Evolutionary conservation across 2,888 invertebrate species (phyloP).

Genomic region (Pandemis corylana): DNA sequence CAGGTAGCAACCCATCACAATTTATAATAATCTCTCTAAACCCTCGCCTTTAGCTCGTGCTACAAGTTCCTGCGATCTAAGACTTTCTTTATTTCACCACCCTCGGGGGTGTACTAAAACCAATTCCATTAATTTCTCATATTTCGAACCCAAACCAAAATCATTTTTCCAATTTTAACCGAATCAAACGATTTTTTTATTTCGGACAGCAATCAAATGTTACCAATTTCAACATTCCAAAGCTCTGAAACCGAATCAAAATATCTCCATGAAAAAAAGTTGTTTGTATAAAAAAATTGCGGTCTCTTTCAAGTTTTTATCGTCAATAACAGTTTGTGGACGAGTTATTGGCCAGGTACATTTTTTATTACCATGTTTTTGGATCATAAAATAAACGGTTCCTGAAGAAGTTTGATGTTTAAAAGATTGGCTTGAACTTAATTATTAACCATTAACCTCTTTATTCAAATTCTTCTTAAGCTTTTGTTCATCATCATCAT

Average conservation of each 20-base stretch:
- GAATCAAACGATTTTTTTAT: background rate
- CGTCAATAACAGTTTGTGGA: conserved; percentile 30
- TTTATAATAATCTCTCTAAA: too few relatives aligned
- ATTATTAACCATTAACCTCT: background rate
- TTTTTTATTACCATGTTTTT: conserved; percentile 38
- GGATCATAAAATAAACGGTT: conserved; percentile 33
- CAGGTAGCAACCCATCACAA: too few relatives aligned
- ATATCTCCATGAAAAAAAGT: conserved; percentile 21
- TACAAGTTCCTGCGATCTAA: too few relatives aligned
- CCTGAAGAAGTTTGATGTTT: conserved; percentile 23
- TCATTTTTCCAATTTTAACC: background rate
- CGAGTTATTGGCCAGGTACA: conserved; percentile 28
- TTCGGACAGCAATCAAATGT: background rate
- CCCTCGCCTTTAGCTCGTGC: too few relatives aligned
- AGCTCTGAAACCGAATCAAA: conserved; percentile 11
- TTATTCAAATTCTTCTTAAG: too few relatives aligned
- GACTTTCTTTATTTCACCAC: too few relatives aligned
- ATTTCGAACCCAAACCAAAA: background rate
- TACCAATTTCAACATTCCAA: background rate
- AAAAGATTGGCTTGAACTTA: conserved; percentile 4
- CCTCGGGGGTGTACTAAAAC: too few relatives aligned
- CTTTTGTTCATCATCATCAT: too few relatives aligned
- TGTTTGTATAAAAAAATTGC: conserved; percentile 27
- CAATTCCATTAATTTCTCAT: too few relatives aligned
- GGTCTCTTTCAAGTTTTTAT: conserved; percentile 39